These are phyloP conservation scores for Amblyopsis hoosieri DNA, from an alignment of 2,797 vertebrate genomes.

Conservation along the genomic window DNA sequence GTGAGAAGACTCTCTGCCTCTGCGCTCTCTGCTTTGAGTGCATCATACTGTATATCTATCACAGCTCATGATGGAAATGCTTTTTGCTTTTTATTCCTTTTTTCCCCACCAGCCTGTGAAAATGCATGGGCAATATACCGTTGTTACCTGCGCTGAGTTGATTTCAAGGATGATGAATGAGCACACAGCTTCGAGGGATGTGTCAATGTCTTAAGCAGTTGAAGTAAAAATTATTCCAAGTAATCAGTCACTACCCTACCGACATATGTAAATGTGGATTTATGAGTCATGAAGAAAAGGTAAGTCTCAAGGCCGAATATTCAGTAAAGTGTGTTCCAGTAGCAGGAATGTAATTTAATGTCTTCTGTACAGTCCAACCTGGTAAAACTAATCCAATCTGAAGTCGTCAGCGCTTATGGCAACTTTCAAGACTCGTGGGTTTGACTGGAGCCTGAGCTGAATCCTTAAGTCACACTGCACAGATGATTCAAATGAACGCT, in stretches of 20 bases:
- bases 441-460: too few species aligned
- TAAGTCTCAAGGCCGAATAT: background rate
- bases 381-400: background rate
- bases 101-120: slow-evolving; percentile 23
- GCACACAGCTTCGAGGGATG: slow-evolving; percentile 14
- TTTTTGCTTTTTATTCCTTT: background rate
- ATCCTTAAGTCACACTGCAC: too few species aligned
- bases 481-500: background rate
- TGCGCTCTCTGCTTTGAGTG: slow-evolving; percentile 29
- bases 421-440: too few species aligned
- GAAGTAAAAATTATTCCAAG: slow-evolving; percentile 7
- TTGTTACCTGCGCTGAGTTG: slow-evolving; percentile 30
- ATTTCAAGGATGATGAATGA: slow-evolving; percentile 27
- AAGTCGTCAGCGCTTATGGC: background rate
- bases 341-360: background rate
- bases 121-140: background rate
- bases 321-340: background rate
- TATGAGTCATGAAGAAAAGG: slow-evolving; percentile 18
- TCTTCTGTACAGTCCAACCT: background rate
- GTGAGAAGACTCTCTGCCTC: slow-evolving; percentile 47
- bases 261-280: slow-evolving; percentile 10
- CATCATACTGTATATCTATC: slow-evolving; percentile 26
- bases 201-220: slow-evolving; percentile 16
- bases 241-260: slow-evolving; percentile 12
- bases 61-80: slow-evolving; percentile 36